Conservation (phyloP, 2,888 invertebrate species). For the Hypercompe scribonia region DNA sequence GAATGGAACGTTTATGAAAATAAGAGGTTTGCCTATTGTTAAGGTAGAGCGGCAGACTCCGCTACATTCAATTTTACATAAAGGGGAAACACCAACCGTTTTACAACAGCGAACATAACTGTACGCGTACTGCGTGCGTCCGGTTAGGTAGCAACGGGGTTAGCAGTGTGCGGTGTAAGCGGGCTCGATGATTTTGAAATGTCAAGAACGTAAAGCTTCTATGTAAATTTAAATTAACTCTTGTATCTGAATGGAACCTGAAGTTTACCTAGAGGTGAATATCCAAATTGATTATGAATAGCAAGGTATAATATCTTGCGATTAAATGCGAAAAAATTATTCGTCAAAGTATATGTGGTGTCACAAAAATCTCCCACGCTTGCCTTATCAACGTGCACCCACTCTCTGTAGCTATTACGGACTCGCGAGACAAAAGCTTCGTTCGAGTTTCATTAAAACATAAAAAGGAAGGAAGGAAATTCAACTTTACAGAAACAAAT, state of each 20-base stretch:
- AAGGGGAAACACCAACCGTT: not conserved
- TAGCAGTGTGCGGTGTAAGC: not conserved
- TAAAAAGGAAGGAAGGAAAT: conserved; percentile 14
- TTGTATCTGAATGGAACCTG: too few relatives aligned
- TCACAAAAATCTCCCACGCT: not conserved
- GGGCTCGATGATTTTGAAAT: not conserved
- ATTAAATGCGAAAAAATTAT: too few relatives aligned
- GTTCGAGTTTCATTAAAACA: conserved; percentile 12
- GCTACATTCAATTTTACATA: not conserved
- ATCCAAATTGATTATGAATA: too few relatives aligned
- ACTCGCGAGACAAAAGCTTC: conserved; percentile 15
- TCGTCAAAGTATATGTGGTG: not conserved
- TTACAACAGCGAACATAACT: conserved; percentile 8
- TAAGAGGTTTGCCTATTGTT: not conserved
- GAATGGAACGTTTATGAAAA: not conserved
- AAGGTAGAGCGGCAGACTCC: not conserved
- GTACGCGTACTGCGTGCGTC: conserved; percentile 1
- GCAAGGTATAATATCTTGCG: too few relatives aligned
- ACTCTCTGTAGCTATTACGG: conserved; percentile 3
- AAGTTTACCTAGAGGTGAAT: not conserved
- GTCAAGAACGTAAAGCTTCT: too few relatives aligned
- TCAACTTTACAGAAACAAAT: conserved; percentile 14
- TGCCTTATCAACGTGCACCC: not conserved
- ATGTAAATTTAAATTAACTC: too few relatives aligned
- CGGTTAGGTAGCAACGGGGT: not conserved